phyloP scores from a whole-genome alignment of 2,888 invertebrate species.

The Apantesis nais region DNA sequence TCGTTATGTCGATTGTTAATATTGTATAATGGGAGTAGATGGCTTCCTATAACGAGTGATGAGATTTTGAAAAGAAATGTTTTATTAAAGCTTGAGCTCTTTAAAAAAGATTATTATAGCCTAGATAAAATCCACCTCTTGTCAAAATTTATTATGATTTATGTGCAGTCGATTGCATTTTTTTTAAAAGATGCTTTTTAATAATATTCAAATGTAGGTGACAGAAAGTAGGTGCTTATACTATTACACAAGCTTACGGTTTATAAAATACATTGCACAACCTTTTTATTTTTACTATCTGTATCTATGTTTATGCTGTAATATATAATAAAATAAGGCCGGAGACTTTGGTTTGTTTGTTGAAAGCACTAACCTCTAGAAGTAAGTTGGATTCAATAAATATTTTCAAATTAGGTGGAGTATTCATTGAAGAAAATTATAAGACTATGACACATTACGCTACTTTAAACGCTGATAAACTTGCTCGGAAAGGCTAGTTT shows the following conservation, averaged over 20 bases:
- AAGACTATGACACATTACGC: no score
- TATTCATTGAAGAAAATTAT: no score
- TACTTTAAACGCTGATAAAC: no score
- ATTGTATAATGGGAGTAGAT: background rate
- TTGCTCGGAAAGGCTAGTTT: background rate
- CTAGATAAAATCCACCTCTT: background rate
- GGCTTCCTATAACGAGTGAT: background rate
- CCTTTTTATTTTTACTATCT: background rate
- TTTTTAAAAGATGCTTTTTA: background rate
- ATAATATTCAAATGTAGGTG: background rate
- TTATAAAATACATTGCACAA: background rate
- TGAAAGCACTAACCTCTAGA: background rate
- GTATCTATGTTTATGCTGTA: background rate
- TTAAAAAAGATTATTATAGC: background rate
- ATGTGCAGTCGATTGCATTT: background rate
- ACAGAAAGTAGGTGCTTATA: background rate
- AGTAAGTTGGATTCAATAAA: background rate
- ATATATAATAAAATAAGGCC: background rate
- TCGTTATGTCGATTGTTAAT: background rate
- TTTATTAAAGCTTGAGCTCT: background rate
- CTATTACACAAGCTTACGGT: background rate
- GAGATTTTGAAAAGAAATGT: no score
- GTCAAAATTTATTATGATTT: background rate
- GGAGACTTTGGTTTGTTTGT: background rate
- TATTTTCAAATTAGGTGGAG: no score